Evolutionary conservation across 2,888 invertebrate genomes (phyloP).

Genomic region (Girardia tigrina): DNA sequence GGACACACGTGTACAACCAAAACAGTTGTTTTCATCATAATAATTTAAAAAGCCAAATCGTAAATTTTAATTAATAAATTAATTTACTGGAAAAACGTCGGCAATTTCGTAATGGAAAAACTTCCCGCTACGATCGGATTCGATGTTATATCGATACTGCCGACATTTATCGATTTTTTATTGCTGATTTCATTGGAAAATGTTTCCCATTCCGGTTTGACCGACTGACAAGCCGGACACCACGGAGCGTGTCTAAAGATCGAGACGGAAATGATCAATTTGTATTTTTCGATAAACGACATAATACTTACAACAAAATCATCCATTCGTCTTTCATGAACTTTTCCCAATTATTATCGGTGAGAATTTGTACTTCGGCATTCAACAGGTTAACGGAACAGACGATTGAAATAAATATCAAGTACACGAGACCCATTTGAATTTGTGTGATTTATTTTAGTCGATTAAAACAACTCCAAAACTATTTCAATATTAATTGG

Average conservation of each 20-base stretch:
- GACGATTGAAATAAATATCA: too few relatives aligned
- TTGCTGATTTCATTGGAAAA: not conserved
- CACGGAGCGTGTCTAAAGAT: not conserved
- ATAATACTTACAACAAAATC: not conserved
- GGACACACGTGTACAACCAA: too few relatives aligned
- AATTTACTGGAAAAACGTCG: slow-evolving; percentile 6
- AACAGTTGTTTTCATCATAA: too few relatives aligned
- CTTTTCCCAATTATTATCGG: not conserved
- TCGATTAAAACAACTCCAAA: too few relatives aligned
- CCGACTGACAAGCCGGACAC: not conserved
- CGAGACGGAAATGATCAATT: not conserved
- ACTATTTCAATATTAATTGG: too few relatives aligned
- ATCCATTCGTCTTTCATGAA: not conserved
- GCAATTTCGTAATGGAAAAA: not conserved
- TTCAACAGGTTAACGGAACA: too few relatives aligned
- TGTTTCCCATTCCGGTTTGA: not conserved
- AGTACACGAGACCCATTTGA: too few relatives aligned
- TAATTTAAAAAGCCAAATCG: too few relatives aligned
- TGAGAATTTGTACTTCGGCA: not conserved
- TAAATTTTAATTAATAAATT: too few relatives aligned
- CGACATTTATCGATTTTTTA: not conserved
- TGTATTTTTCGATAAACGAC: not conserved
- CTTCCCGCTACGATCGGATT: not conserved
- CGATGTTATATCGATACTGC: not conserved
- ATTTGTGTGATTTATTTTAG: too few relatives aligned